Conservation (phyloP, 1,140 invertebrate species). For the Drosophila azteca region DNA sequence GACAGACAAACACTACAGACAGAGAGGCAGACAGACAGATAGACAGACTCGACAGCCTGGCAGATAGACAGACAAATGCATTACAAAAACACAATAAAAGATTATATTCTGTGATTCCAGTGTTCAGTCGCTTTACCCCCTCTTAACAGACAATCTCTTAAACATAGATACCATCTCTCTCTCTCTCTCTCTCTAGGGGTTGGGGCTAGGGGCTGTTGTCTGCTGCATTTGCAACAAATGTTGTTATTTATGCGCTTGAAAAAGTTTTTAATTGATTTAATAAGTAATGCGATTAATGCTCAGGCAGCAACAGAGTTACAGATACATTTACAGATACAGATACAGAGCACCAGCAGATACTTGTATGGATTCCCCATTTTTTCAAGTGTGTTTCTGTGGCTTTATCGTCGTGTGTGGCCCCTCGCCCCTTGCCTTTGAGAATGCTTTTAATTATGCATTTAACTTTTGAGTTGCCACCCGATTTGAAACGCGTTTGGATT, state of each 20-base stretch:
- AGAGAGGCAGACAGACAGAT: background rate
- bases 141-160: background rate
- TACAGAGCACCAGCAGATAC: conserved; percentile 18
- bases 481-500: background rate
- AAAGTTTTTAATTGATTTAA: conserved; percentile 82
- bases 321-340: background rate
- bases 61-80: conserved; percentile 31
- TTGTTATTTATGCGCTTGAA: conserved; percentile 80
- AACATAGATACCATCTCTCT: background rate
- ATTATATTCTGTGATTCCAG: conserved; percentile 52
- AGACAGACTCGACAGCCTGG: background rate
- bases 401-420: conserved; percentile 25
- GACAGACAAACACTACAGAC: conserved; percentile 10
- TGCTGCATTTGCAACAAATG: conserved; percentile 65
- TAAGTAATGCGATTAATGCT: conserved; percentile 78
- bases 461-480: conserved; percentile 63
- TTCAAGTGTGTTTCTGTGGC: conserved; percentile 28
- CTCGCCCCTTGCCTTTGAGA: conserved; percentile 50
- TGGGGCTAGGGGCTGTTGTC: too few species aligned
- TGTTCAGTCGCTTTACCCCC: background rate
- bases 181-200: background rate
- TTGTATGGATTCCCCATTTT: conserved; percentile 1
- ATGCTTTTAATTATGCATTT: conserved; percentile 74
- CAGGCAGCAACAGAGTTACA: conserved; percentile 10
- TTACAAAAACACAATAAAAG: conserved; percentile 69